Evolutionary conservation across 2,113 vertebrate genomes (phyloP).

Genomic region (Leiothrix lutea): DNA sequence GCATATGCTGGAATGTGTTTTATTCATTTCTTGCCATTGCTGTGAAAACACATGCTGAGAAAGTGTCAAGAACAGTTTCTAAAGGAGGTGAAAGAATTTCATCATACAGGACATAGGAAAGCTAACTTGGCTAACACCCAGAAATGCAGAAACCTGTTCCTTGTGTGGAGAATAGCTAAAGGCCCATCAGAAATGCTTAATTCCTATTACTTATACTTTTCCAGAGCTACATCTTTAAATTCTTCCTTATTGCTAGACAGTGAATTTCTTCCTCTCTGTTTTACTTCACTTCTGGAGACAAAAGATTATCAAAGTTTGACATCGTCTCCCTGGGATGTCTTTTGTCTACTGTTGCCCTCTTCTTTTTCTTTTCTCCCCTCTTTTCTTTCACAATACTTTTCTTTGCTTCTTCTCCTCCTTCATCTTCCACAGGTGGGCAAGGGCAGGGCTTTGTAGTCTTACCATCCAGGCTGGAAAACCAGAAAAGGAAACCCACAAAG

Average conservation of each 20-base stretch:
- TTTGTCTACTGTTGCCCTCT: background rate
- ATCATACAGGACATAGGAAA: background rate
- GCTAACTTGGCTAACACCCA: background rate
- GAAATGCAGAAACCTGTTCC: background rate
- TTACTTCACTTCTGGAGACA: background rate
- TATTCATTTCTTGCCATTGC: background rate
- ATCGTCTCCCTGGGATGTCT: background rate
- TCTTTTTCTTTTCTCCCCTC: slow-evolving; percentile 3
- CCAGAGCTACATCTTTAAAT: background rate
- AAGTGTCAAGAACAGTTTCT: background rate
- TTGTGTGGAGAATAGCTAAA: background rate
- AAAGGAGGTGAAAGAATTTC: background rate
- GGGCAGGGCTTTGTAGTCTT: background rate
- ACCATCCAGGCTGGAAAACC: slow-evolving; percentile 27
- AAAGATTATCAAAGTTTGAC: background rate
- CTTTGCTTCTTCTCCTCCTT: background rate
- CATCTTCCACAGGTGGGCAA: background rate
- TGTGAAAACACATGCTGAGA: background rate
- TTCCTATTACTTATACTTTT: background rate
- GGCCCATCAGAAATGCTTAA: background rate
- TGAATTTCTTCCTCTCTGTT: background rate
- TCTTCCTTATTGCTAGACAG: background rate
- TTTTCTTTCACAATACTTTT: background rate
- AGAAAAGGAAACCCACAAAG: background rate
- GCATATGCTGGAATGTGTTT: background rate